phyloP scores from a whole-genome alignment of 2,797 vertebrate species.

The Hirundo rustica region DNA sequence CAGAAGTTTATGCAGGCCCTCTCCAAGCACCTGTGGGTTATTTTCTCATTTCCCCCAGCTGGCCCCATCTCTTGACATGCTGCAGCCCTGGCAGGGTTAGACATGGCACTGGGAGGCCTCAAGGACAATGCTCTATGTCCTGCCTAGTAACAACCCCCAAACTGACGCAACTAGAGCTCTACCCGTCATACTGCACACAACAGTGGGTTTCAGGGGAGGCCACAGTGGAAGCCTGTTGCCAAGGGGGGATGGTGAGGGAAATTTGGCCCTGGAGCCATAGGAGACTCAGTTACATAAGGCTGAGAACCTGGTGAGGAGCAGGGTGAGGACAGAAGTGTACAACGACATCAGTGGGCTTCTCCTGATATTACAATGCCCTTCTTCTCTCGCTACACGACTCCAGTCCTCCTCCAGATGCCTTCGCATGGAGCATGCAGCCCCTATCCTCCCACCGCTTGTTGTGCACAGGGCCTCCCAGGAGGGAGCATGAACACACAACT shows the following conservation, averaged over 20 bases:
- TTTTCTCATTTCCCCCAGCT: background rate
- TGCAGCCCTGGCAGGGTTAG: constrained; percentile 2
- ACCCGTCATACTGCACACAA: background rate
- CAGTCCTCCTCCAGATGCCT: background rate
- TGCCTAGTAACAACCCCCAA: constrained; percentile 17
- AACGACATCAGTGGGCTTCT: background rate
- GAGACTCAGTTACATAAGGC: background rate
- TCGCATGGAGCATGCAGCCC: background rate
- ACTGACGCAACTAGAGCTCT: constrained; percentile 38
- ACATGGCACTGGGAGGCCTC: background rate
- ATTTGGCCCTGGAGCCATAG: background rate
- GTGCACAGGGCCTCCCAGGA: background rate
- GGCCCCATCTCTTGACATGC: background rate
- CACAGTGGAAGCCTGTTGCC: background rate
- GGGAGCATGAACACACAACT: background rate
- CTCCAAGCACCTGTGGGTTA: background rate
- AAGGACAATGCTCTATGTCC: constrained; percentile 34
- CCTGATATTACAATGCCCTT: background rate
- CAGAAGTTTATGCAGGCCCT: background rate
- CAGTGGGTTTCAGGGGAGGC: background rate
- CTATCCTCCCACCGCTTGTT: background rate
- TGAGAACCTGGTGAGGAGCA: background rate
- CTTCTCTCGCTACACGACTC: background rate
- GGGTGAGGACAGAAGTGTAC: background rate
- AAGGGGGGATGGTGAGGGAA: background rate